Conservation (phyloP, 2,888 invertebrate species). For the Lomographa bimaculata region DNA sequence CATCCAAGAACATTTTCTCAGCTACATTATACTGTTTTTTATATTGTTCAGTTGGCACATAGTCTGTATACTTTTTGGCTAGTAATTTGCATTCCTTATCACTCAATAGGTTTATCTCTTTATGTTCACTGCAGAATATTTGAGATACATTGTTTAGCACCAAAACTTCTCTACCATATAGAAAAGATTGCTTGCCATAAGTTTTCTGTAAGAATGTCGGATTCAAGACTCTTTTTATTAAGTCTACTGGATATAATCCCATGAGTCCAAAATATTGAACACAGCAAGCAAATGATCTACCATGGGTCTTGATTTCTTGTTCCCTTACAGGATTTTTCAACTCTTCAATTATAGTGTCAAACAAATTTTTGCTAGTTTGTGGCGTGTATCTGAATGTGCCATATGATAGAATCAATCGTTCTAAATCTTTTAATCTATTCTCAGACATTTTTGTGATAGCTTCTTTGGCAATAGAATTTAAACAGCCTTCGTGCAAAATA, state of each 20-base stretch:
- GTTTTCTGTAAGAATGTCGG: constrained; percentile 80
- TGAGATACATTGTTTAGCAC: constrained; percentile 84
- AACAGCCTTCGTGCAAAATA: constrained; percentile 60
- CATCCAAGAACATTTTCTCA: constrained; percentile 84
- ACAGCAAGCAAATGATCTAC: constrained; percentile 84
- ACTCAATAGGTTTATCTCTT: constrained; percentile 81
- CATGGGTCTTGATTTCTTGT: constrained; percentile 82
- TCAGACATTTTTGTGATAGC: constrained; percentile 70
- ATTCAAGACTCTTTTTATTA: constrained; percentile 83
- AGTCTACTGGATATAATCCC: constrained; percentile 82
- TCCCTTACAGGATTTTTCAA: constrained; percentile 78
- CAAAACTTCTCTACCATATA: constrained; percentile 84
- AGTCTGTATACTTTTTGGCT: constrained; percentile 84
- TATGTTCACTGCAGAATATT: constrained; percentile 83
- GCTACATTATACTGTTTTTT: constrained; percentile 78
- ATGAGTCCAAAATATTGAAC: constrained; percentile 84
- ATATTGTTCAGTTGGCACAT: constrained; percentile 77
- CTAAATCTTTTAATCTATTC: constrained; percentile 89
- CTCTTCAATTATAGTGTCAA: constrained; percentile 67
- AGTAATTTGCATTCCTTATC: constrained; percentile 72
- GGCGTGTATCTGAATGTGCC: constrained; percentile 85
- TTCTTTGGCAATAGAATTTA: constrained; percentile 73
- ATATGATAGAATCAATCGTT: constrained; percentile 86
- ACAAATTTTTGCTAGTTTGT: constrained; percentile 59
- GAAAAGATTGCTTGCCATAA: constrained; percentile 74